Evolutionary conservation across 2,797 vertebrate species (phyloP).

Genomic region (Neomorphus geoffroyi): DNA sequence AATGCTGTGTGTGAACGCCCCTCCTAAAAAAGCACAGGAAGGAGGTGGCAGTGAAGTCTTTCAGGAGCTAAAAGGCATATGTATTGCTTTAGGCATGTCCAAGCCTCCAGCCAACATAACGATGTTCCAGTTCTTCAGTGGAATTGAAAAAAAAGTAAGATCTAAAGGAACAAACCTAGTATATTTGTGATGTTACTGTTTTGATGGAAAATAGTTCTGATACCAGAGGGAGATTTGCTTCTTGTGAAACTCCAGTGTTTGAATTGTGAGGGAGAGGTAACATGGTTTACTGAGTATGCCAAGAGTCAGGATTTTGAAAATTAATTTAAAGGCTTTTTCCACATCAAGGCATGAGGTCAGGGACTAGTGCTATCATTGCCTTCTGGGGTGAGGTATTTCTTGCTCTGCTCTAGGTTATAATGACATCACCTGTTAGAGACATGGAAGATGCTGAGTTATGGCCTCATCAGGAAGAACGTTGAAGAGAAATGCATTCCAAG

Average conservation of each 20-base stretch:
- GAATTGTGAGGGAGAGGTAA: neutral
- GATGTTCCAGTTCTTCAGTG: conserved; percentile 99
- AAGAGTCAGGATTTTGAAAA: neutral
- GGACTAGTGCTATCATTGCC: neutral
- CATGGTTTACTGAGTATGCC: neutral
- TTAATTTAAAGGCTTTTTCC: conserved; percentile 11
- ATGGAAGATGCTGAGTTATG: neutral
- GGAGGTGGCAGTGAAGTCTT: conserved; percentile 88
- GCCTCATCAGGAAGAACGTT: neutral
- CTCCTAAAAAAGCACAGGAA: conserved; percentile 87
- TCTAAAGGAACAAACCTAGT: conserved; percentile 44
- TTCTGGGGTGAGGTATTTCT: neutral
- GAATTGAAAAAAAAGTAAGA: conserved; percentile 97
- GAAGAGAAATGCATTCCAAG: neutral
- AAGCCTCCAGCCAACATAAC: conserved; percentile 97
- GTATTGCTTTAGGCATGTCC: conserved; percentile 96
- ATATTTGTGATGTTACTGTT: neutral
- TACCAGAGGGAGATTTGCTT: neutral
- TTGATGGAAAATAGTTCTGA: neutral
- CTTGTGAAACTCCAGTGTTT: neutral
- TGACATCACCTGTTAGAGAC: neutral
- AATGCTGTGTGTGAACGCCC: conserved; percentile 90
- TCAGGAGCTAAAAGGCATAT: conserved; percentile 94
- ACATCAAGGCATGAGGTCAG: neutral
- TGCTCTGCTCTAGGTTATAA: neutral